A percentile compares a stretch with the other conserved stretches of the same genome.
Conservation (phyloP, 2,113 vertebrate genomes). For the Dipodomys ordii region DNA sequence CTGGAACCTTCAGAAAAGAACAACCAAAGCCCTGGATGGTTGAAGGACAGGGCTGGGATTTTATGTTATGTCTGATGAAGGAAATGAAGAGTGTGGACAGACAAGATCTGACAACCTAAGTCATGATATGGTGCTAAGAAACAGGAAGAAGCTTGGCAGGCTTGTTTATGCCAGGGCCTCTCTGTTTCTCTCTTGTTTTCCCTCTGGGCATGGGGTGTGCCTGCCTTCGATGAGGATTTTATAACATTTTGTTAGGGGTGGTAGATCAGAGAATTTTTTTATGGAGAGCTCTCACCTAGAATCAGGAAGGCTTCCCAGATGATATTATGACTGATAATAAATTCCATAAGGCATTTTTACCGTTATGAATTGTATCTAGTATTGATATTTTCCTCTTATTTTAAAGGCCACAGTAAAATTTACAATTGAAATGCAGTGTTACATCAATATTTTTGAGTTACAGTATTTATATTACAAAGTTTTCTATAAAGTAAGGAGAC, state of each 20-base stretch:
- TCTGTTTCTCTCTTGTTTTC: not conserved
- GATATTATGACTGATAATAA: not conserved
- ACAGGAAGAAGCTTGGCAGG: not conserved
- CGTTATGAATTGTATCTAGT: not conserved
- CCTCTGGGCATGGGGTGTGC: fast-evolving
- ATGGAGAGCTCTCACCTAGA: not conserved
- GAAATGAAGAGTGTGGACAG: not conserved
- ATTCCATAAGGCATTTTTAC: not conserved
- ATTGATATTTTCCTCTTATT: not conserved
- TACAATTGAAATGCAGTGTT: constrained; percentile 50
- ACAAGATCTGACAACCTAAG: not conserved
- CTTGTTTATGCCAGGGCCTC: not conserved
- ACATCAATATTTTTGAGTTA: not conserved
- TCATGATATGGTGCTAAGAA: not conserved
- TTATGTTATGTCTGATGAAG: not conserved
- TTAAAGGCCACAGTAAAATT: not conserved
- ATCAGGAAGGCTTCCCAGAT: not conserved
- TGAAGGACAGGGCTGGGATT: not conserved
- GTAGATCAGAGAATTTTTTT: not conserved
- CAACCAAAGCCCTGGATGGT: too few relatives aligned
- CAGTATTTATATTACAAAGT: not conserved
- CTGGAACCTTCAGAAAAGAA: not conserved
- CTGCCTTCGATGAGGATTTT: not conserved
- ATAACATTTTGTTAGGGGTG: too few relatives aligned
- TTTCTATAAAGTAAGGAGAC: not conserved